Percentiles rank a stretch among this genome's conserved stretches.
phyloP scores from a whole-genome alignment of 2,888 invertebrate genomes.

The Neoascia interrupta region DNA sequence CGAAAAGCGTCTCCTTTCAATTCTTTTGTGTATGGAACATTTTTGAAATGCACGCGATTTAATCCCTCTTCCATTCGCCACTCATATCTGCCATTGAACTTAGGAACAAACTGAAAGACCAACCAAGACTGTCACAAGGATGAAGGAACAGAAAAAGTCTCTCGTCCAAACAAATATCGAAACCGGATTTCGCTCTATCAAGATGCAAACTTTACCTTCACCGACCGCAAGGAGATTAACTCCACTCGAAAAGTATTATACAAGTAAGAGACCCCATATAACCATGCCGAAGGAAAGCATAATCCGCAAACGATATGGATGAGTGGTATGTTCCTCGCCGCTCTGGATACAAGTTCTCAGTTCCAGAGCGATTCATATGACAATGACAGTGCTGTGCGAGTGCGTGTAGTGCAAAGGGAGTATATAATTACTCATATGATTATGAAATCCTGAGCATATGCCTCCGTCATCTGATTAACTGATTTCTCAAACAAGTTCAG shows the following conservation, averaged over 20 bases:
- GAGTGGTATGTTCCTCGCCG: no score
- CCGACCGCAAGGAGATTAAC: conserved; percentile 32
- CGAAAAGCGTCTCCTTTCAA: no score
- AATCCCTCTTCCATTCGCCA: neutral
- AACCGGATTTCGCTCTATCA: conserved; percentile 53
- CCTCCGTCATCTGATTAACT: conserved; percentile 45
- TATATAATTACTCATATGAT: conserved; percentile 36
- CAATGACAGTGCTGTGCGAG: neutral
- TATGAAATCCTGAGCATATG: conserved; percentile 42
- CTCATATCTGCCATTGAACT: neutral
- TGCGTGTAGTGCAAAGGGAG: conserved; percentile 5
- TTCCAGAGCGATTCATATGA: conserved; percentile 5
- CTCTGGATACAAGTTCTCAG: conserved; percentile 26
- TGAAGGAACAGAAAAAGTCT: neutral
- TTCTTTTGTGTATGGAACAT: no score
- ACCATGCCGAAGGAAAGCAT: conserved; percentile 13
- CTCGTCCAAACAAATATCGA: conserved; percentile 19
- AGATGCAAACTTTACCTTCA: conserved; percentile 44
- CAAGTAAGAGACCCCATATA: neutral
- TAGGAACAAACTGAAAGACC: neutral
- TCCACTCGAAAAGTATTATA: conserved; percentile 6
- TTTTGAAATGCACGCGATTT: no score
- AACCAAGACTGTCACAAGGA: neutral
- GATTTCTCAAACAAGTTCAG: conserved; percentile 48
- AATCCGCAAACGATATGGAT: conserved; percentile 37